Conservation (phyloP, 2,797 vertebrate genomes). For the Typhlichthys eigenmanni region DNA sequence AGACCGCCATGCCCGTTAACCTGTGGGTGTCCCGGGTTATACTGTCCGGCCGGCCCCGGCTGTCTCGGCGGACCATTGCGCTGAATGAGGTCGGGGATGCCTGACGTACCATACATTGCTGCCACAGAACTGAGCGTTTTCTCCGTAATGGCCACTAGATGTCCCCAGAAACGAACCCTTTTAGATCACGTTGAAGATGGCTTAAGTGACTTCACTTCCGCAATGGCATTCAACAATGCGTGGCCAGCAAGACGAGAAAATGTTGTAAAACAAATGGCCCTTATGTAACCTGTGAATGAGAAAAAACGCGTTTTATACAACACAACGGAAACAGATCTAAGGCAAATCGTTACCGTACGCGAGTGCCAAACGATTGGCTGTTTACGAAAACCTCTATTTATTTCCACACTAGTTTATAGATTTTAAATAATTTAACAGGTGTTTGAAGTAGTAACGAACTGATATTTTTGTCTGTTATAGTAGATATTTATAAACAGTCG, state of each 20-base stretch:
- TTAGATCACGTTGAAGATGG: conserved; percentile 14
- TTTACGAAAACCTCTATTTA: conserved; percentile 9
- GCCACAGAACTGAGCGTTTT: conserved; percentile 14
- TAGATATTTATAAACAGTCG: neutral
- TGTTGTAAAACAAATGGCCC: neutral
- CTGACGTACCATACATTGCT: conserved; percentile 78
- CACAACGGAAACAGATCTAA: conserved; percentile 18
- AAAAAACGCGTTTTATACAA: conserved; percentile 25
- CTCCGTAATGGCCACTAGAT: conserved; percentile 52
- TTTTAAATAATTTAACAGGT: conserved; percentile 30
- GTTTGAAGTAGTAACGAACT: conserved; percentile 10
- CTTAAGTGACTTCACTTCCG: conserved; percentile 62
- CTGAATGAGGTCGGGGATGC: conserved; percentile 75
- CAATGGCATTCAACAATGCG: conserved; percentile 59
- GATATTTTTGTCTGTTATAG: too few species aligned
- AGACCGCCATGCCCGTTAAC: conserved; percentile 46
- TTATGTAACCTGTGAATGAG: conserved; percentile 34
- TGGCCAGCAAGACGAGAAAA: conserved; percentile 15
- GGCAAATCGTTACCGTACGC: neutral
- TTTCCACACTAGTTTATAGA: neutral
- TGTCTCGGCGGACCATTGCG: conserved; percentile 64
- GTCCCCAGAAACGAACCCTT: conserved; percentile 49
- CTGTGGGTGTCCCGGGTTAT: conserved; percentile 67
- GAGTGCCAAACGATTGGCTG: conserved; percentile 25
- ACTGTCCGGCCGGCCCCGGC: conserved; percentile 64